Percentiles rank a stretch among this genome's conserved stretches.
phyloP scores from a whole-genome alignment of 2,113 vertebrate species.

The Cathartes aura region DNA sequence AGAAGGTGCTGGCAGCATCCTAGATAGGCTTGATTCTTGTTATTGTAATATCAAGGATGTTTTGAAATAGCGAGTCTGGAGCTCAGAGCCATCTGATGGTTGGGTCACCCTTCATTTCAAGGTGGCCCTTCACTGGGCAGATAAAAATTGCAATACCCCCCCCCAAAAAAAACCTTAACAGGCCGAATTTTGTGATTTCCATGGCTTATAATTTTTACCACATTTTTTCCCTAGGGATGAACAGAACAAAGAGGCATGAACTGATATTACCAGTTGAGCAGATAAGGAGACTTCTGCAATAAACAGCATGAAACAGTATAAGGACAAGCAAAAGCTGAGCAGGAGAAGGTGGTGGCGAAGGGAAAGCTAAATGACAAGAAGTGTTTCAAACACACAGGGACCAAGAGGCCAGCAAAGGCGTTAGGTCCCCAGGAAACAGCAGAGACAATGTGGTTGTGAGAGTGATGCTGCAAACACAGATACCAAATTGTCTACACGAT shows the following conservation, averaged over 20 bases:
- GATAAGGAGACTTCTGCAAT: neutral
- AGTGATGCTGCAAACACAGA: neutral
- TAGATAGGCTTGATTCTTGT: neutral
- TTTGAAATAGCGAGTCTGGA: neutral
- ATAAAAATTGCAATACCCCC: neutral
- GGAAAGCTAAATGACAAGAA: neutral
- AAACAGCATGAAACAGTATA: neutral
- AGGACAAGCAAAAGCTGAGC: neutral
- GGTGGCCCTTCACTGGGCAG: neutral
- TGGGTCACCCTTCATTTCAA: neutral
- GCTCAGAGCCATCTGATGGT: neutral
- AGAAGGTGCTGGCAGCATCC: neutral
- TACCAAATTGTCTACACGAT: fast-evolving
- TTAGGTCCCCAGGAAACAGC: neutral
- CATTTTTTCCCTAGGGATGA: neutral
- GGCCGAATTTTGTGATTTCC: neutral
- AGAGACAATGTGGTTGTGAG: neutral
- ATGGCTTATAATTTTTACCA: neutral
- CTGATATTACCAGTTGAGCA: neutral
- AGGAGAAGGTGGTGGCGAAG: neutral
- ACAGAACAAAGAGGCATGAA: neutral
- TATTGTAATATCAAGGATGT: neutral
- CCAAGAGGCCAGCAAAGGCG: neutral
- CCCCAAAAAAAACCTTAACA: neutral
- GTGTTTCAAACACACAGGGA: neutral